Conservation (phyloP, 2,113 vertebrate species). For the Cottus gobio region DNA sequence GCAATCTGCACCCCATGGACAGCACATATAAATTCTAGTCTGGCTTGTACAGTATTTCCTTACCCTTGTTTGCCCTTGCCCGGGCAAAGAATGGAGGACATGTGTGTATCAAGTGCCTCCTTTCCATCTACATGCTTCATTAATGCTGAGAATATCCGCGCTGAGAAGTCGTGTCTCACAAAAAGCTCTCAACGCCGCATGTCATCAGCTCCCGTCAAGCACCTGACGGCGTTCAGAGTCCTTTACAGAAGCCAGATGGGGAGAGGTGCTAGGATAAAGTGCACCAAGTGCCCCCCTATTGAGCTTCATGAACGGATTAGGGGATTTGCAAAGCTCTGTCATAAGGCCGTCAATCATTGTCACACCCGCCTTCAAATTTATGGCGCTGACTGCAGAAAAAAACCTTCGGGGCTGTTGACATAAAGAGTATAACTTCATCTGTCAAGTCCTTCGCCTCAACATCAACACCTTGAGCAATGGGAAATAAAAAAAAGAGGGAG, state of each 20-base stretch:
- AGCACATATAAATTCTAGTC: constrained; percentile 56
- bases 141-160: neutral
- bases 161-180: constrained; percentile 21
- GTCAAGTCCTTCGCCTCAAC: constrained; percentile 49
- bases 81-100: neutral
- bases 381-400: constrained; percentile 36
- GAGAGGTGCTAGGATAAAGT: constrained; percentile 64
- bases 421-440: constrained; percentile 68
- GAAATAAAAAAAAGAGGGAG: constrained; percentile 16
- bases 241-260: constrained; percentile 77
- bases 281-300: constrained; percentile 74
- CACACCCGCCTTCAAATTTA: constrained; percentile 65
- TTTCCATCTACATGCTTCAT: neutral
- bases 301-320: constrained; percentile 78
- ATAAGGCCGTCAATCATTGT: constrained; percentile 79
- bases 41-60: constrained; percentile 32
- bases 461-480: constrained; percentile 63
- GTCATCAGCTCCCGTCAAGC: constrained; percentile 52
- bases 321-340: constrained; percentile 81
- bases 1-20: constrained; percentile 52
- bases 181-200: constrained; percentile 42
- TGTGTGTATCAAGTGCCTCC: neutral
- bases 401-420: constrained; percentile 49
- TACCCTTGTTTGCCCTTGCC: neutral
- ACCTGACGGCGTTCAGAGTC: constrained; percentile 60